These are phyloP conservation scores for Eupithecia tripunctaria DNA, from an alignment of 2,888 invertebrate species.

Conservation along the genomic window DNA sequence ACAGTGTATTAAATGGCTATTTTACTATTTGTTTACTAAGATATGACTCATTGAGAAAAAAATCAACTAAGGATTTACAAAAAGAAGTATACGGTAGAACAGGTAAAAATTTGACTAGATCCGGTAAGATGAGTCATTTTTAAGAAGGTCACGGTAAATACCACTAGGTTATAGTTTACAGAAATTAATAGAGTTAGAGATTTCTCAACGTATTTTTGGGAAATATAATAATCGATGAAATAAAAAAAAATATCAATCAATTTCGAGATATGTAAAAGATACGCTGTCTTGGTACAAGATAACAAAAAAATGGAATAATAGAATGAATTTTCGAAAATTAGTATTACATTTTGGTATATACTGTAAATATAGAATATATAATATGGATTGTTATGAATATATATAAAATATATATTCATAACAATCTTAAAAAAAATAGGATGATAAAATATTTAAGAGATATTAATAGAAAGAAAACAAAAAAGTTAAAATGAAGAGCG, in stretches of 20 bases:
- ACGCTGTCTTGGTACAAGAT: background rate
- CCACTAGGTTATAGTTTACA: constrained; percentile 24
- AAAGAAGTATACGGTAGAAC: background rate
- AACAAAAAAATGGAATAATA: background rate
- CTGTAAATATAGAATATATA: background rate
- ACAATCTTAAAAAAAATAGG: too few species aligned
- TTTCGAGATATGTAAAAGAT: background rate
- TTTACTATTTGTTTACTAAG: background rate
- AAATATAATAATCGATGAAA: background rate
- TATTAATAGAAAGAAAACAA: constrained; percentile 5
- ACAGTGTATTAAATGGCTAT: background rate
- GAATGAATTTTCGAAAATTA: background rate
- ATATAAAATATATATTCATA: too few species aligned
- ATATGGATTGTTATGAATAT: too few species aligned
- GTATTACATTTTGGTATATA: background rate
- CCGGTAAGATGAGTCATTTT: constrained; percentile 23
- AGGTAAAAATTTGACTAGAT: background rate
- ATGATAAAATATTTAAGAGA: constrained; percentile 21
- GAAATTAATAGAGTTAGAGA: background rate
- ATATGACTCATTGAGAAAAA: background rate
- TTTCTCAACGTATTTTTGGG: background rate
- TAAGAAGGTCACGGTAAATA: constrained; percentile 23
- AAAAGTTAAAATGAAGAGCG: background rate
- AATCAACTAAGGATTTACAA: background rate
- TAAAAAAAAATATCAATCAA: background rate